phyloP scores from a whole-genome alignment of 2,113 vertebrate genomes.

The Philantomba maxwellii region DNA sequence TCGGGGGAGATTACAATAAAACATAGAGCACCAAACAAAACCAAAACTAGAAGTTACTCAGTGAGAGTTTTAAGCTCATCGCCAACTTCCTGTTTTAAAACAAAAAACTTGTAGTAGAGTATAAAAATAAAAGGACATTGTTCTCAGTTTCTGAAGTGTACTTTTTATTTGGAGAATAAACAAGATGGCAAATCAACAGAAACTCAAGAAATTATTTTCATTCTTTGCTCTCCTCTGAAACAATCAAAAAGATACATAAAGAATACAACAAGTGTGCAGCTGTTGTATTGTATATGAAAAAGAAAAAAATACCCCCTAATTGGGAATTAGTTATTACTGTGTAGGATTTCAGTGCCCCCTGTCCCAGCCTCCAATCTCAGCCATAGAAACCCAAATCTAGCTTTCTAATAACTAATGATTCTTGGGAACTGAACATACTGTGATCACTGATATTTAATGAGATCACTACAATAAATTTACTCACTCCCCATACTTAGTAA shows the following conservation, averaged over 20 bases:
- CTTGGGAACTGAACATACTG: not conserved
- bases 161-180: not conserved
- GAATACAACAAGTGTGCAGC: not conserved
- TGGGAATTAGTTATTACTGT: not conserved
- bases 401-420: slow-evolving; percentile 25
- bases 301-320: not conserved
- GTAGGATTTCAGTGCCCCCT: not conserved
- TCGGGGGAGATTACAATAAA: not conserved
- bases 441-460: slow-evolving; percentile 6
- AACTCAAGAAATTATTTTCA: slow-evolving; percentile 11
- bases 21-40: not conserved
- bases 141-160: slow-evolving; percentile 13
- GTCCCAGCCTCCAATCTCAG: not conserved
- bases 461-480: not conserved
- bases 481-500: not conserved
- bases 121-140: not conserved
- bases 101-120: not conserved
- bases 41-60: not conserved
- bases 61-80: not conserved
- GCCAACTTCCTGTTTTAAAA: slow-evolving; percentile 9
- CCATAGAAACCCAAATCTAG: not conserved
- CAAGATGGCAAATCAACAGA: not conserved
- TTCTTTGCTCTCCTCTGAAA: not conserved
- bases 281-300: not conserved
- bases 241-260: not conserved